phyloP scores from a whole-genome alignment of 2,888 invertebrate species.

The Syrphus vitripennis region DNA sequence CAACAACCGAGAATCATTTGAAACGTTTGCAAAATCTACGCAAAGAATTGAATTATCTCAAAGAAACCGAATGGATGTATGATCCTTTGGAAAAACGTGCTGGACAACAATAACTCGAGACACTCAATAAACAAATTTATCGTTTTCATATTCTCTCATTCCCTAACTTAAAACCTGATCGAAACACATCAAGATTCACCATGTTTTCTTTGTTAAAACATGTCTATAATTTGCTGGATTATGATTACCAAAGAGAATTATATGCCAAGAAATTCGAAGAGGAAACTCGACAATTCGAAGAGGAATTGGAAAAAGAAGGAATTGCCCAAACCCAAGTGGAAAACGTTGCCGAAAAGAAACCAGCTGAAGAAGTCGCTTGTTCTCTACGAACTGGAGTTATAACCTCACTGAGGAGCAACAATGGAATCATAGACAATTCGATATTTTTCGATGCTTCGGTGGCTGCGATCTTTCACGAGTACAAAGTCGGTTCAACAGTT shows the following conservation, averaged over 20 bases:
- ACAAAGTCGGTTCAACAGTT: slow-evolving; percentile 83
- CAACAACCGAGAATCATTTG: slow-evolving; percentile 86
- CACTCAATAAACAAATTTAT: neutral
- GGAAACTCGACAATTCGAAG: slow-evolving; percentile 81
- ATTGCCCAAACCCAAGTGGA: slow-evolving; percentile 55
- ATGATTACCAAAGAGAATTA: slow-evolving; percentile 72
- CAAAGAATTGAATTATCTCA: slow-evolving; percentile 89
- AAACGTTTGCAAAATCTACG: slow-evolving; percentile 87
- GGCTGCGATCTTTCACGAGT: slow-evolving; percentile 74
- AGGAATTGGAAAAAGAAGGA: slow-evolving; percentile 74
- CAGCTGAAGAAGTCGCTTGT: slow-evolving; percentile 42
- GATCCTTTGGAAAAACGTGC: slow-evolving; percentile 85
- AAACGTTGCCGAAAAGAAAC: neutral
- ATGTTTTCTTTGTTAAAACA: slow-evolving; percentile 82
- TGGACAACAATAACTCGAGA: slow-evolving; percentile 50
- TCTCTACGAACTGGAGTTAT: slow-evolving; percentile 82
- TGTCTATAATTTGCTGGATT: slow-evolving; percentile 80
- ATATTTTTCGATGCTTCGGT: slow-evolving; percentile 82
- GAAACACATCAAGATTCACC: no score
- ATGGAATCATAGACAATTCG: slow-evolving; percentile 84
- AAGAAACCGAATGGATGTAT: slow-evolving; percentile 91
- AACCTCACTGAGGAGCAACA: slow-evolving; percentile 82
- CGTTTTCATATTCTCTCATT: slow-evolving; percentile 32
- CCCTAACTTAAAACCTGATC: no score
- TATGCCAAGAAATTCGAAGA: slow-evolving; percentile 81